Evolutionary conservation across 2,888 invertebrate species (phyloP).

Genomic region (Junonia oenone): DNA sequence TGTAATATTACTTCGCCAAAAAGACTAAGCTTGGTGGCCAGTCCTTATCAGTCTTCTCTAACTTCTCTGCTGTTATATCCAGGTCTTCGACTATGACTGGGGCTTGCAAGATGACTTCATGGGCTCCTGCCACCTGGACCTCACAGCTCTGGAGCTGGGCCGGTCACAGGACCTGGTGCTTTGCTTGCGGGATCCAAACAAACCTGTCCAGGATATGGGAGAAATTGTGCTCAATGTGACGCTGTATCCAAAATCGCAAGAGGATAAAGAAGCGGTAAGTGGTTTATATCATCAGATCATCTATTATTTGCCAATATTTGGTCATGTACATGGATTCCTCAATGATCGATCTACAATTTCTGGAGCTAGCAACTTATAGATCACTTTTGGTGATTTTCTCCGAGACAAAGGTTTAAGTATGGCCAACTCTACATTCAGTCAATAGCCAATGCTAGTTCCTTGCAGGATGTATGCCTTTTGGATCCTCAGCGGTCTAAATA

Average conservation of each 20-base stretch:
- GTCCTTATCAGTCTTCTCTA: not conserved
- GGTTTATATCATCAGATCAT: no score
- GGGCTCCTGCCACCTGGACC: constrained; percentile 93
- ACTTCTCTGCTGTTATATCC: constrained; percentile 22
- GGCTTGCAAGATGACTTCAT: constrained; percentile 98
- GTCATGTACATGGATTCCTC: no score
- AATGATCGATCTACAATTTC: no score
- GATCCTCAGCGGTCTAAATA: no score
- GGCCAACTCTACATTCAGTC: no score
- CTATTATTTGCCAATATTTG: not conserved
- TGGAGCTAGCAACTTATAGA: no score
- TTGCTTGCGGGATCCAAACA: constrained; percentile 87
- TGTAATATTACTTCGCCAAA: no score
- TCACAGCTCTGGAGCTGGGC: constrained; percentile 89
- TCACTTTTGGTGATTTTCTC: no score
- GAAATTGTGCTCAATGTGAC: constrained; percentile 90
- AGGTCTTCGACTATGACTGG: constrained; percentile 99
- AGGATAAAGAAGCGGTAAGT: constrained; percentile 94
- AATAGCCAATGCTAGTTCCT: no score
- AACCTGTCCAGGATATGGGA: constrained; percentile 86
- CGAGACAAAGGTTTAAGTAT: no score
- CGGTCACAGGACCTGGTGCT: constrained; percentile 87
- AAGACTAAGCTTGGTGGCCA: not conserved
- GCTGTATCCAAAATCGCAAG: constrained; percentile 94
- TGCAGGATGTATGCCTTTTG: no score